Evolutionary conservation across 1,140 invertebrate species (phyloP), one percentile per base, ranked within the genome.

Genomic region (Brachionus plicatilis): DNA sequence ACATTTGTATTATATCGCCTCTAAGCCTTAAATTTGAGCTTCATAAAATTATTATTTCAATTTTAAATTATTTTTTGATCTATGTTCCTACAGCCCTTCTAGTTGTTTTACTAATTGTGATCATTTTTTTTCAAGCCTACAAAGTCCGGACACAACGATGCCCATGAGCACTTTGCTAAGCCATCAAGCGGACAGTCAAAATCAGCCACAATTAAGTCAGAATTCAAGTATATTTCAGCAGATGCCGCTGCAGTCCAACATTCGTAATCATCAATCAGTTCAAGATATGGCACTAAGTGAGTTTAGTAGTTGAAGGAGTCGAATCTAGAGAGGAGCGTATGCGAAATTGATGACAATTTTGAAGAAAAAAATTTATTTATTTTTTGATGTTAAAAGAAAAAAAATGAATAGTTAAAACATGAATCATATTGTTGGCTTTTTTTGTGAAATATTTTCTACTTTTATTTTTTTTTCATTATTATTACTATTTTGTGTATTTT

Each of bases 201-300:
- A 12, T 27, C 72, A 76, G n/a, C 20, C 17, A 20, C 72, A 76
- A 76, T 76, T 76, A 50, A 50, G 72, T 50, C 72, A 76, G 27
- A 76, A 76, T 76, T 50, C 72, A 27, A 45, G 47, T 50, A 24
- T 76, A 76, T 76, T 50, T 50, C 43, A 47, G 50, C 72, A 76
- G 27, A 41, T 43, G 17, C 70, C 33, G 17, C 72, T 50, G 11
- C 72, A 76, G 47, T 17, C 68, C n/a, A 72, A 72, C 37, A 41
- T 72, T 17, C 72, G 45, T 50, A 47, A 27, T 50, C n/a, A 47
- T 27, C 72, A 76, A n/a, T 76, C 72, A 76, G 20, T 50, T 50
- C 72, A 50, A 33, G 43, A 50, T 50, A 29, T 27, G 33, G 17
- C 41, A 50, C 47, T 76, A 20, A 76, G 27, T 27, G 72, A 76